A percentile compares a stretch with the other conserved stretches of the same genome.
Evolutionary conservation across 2,888 invertebrate species (phyloP).

Genomic region (Nebria brevicollis): DNA sequence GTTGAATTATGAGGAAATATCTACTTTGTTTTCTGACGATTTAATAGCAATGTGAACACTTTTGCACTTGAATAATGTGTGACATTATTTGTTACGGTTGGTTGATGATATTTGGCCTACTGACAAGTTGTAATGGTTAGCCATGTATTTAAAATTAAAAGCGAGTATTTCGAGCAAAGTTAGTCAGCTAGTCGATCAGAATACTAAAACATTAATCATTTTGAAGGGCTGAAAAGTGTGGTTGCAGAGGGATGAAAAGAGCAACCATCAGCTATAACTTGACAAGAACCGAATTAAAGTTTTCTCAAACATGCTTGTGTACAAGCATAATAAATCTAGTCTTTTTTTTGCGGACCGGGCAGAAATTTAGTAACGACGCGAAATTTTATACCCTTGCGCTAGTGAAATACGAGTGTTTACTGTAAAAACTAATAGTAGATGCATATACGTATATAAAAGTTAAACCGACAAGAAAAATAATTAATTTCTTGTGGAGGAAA

Average conservation of each 20-base stretch:
- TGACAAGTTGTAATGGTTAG: too few species aligned
- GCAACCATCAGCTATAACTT: conserved; percentile 7
- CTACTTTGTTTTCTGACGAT: too few species aligned
- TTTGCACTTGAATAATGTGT: too few species aligned
- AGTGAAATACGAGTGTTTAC: conserved; percentile 3
- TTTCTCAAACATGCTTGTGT: conserved; percentile 10
- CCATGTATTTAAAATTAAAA: too few species aligned
- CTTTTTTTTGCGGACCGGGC: conserved; percentile 2
- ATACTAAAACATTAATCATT: conserved; percentile 23
- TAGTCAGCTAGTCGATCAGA: conserved; percentile 21
- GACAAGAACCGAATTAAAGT: conserved; percentile 32
- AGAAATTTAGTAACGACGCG: neutral
- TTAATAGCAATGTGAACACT: too few species aligned
- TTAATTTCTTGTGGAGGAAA: neutral
- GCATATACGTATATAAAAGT: neutral
- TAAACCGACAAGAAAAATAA: neutral
- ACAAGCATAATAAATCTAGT: conserved; percentile 32
- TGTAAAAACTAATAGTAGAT: conserved; percentile 11
- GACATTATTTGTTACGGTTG: too few species aligned
- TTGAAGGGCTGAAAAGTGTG: too few species aligned
- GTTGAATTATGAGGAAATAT: too few species aligned
- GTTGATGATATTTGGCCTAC: too few species aligned
- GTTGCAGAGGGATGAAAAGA: too few species aligned
- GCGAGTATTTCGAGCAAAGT: too few species aligned
- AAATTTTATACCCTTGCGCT: neutral